Evolutionary conservation across 2,888 invertebrate species (phyloP), one percentile per base, ranked within the genome.

Genomic region (Heliconius sara): DNA sequence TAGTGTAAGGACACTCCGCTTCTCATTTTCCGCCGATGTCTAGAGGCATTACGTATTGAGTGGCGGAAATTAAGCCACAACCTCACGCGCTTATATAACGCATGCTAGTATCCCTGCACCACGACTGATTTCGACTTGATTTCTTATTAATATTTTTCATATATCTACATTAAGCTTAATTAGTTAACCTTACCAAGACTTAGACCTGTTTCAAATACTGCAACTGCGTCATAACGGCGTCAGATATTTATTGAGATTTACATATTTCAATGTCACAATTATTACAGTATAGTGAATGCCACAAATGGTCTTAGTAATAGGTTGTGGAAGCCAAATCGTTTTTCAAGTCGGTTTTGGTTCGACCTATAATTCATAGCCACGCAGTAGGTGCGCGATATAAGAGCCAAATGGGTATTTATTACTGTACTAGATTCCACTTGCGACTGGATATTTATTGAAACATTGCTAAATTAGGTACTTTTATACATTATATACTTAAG

Each of bases 331-430:
- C 72, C 65, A 63, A 75, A 39, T 63, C 39, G 75, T 75, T 75
- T 65, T 75, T 65, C 75, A 27, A 63, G 34, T 60, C 63, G 63
- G 66, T 52, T 72, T 52, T 27, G 71, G 65, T 65, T 73, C 72
- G 30, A 6, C 65, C 66, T 72, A 73, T 73, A 73, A 72, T 73
- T 78, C 66, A 77, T 60, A 70, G 77, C 52, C 60, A 71, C 70
- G 77, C 70, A 60, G 70, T 77, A 70, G 57, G 68, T 68, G 63
- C 71, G 63, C 77, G 63, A 77, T 77, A 72, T 71, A 77, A 71
- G 27, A 65, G 71, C 47, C 71, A 43, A 77, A 77, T 77, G 65
- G 47, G 71, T 71, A 77, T 47, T 74, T 74, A 74, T 74, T 74
- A 25, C n/a, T 65, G 39, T 65, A 65, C 63, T 74, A 63, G 60